phyloP scores from a whole-genome alignment of 1,140 invertebrate genomes.

The Temnothorax nylanderi region DNA sequence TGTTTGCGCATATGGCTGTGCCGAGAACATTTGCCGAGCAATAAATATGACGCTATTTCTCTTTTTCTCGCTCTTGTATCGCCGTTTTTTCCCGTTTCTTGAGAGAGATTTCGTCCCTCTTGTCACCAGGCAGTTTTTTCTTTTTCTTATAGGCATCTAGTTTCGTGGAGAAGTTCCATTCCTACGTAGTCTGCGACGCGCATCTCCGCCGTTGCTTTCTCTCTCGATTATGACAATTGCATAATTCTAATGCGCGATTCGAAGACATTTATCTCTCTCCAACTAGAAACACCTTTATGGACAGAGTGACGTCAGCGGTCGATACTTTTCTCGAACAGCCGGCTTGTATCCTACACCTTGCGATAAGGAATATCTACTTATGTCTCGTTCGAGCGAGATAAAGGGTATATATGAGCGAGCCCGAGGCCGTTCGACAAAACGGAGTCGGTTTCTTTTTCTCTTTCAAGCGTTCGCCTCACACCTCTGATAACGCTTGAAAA shows the following conservation, averaged over 20 bases:
- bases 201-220: not conserved
- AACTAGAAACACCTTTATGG: conserved; percentile 16
- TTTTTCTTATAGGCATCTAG: not conserved
- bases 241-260: not conserved
- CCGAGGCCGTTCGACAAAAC: conserved; percentile 2
- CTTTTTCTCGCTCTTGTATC: not conserved
- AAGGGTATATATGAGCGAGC: conserved; percentile 23
- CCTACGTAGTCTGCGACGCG: not conserved
- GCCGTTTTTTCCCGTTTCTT: not conserved
- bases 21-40: conserved; percentile 29
- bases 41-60: conserved; percentile 14
- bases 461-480: not conserved
- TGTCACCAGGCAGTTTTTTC: not conserved
- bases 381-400: conserved; percentile 59
- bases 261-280: conserved; percentile 21
- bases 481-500: not conserved
- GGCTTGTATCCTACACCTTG: conserved; percentile 54
- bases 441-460: conserved; percentile 10
- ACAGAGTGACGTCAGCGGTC: conserved; percentile 48
- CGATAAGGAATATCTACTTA: conserved; percentile 70
- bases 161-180: not conserved
- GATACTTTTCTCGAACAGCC: not conserved
- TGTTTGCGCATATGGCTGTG: conserved; percentile 48
- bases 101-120: not conserved
- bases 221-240: conserved; percentile 13